Conservation (phyloP, 2,888 invertebrate genomes). For the Mythimna loreyi region DNA sequence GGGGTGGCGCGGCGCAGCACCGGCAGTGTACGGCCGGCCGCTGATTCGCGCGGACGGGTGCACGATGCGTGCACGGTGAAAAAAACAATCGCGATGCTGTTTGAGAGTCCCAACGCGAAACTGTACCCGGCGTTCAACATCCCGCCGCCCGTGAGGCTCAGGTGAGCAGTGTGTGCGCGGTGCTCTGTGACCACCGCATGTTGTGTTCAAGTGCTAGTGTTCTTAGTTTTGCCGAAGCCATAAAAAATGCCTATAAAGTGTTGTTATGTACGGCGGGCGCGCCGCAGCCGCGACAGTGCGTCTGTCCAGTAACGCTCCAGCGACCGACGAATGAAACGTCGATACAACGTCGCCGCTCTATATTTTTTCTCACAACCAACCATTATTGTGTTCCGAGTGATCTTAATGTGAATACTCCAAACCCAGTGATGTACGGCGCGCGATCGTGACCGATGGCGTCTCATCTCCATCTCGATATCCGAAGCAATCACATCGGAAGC, state of each 20-base stretch:
- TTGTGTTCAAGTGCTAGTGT: conserved; percentile 73
- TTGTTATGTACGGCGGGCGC: conserved; percentile 74
- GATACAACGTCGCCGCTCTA: conserved; percentile 76
- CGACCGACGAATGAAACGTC: conserved; percentile 77
- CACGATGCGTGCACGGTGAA: conserved; percentile 86
- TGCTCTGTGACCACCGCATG: conserved; percentile 48
- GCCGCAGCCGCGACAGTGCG: conserved; percentile 74
- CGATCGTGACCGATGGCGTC: conserved; percentile 36
- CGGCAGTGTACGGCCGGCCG: conserved; percentile 85
- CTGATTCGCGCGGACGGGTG: conserved; percentile 77
- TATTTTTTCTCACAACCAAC: conserved; percentile 60
- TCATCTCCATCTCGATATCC: conserved; percentile 40
- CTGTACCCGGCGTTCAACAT: conserved; percentile 93
- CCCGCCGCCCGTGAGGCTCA: conserved; percentile 92
- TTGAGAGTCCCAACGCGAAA: conserved; percentile 94
- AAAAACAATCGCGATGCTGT: conserved; percentile 91
- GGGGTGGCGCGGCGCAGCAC: conserved; percentile 69
- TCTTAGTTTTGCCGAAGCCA: conserved; percentile 77
- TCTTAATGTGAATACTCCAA: conserved; percentile 42
- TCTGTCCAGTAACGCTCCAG: conserved; percentile 76
- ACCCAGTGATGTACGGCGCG: conserved; percentile 42
- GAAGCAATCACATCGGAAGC: conserved; percentile 51
- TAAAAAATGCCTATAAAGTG: conserved; percentile 80
- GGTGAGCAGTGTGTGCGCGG: conserved; percentile 78
- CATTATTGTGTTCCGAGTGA: conserved; percentile 58